A percentile compares a stretch with the other conserved stretches of the same genome.
Conservation (phyloP, 2,888 invertebrate genomes). For the Apamea anceps region DNA sequence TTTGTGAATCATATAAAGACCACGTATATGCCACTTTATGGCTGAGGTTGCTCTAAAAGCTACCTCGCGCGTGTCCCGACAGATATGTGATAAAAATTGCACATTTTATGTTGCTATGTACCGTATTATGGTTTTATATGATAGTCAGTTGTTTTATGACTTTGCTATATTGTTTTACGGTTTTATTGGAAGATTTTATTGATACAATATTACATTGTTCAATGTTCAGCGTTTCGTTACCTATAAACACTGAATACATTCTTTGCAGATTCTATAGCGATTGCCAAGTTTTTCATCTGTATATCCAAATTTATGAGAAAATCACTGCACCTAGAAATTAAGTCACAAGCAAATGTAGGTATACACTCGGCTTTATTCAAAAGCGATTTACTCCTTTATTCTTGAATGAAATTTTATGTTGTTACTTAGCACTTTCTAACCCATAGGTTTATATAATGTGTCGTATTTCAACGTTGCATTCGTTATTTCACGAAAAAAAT, state of each 20-base stretch:
- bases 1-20: not conserved
- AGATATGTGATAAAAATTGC: slow-evolving; percentile 42
- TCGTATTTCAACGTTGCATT: too few relatives aligned
- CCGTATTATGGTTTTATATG: slow-evolving; percentile 21
- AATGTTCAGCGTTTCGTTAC: not conserved
- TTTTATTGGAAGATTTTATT: slow-evolving; percentile 18
- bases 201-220: not conserved
- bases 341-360: not conserved
- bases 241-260: not conserved
- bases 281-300: not conserved
- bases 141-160: slow-evolving; percentile 36
- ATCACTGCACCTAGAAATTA: not conserved
- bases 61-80: slow-evolving; percentile 11
- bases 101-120: slow-evolving; percentile 17
- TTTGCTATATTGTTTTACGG: not conserved
- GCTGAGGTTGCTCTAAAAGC: slow-evolving; percentile 26
- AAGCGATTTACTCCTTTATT: too few relatives aligned
- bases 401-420: too few relatives aligned
- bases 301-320: too few relatives aligned
- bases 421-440: too few relatives aligned
- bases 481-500: too few relatives aligned
- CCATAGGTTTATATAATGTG: too few relatives aligned
- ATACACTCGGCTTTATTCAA: too few relatives aligned
- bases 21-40: slow-evolving; percentile 5
- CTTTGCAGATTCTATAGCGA: not conserved